A percentile compares a stretch with the other conserved stretches of the same genome.
phyloP scores from a whole-genome alignment of 1,140 invertebrate genomes.

The Hyphantria cunea region DNA sequence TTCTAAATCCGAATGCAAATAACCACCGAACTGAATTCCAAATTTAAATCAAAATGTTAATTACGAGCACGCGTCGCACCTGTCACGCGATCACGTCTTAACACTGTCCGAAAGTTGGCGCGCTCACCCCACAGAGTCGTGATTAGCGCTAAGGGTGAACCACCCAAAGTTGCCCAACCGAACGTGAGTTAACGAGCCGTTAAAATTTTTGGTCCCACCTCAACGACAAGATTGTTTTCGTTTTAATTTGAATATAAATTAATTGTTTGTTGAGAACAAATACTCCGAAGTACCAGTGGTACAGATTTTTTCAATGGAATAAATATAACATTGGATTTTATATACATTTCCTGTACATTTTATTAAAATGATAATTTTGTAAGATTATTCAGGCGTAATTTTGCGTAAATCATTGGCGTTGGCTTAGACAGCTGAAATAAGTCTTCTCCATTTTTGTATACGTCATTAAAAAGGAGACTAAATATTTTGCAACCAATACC shows the following conservation, averaged over 20 bases:
- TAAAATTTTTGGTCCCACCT: slow-evolving; percentile 22
- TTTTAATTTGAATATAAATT: slow-evolving; percentile 15
- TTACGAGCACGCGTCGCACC: slow-evolving; percentile 13
- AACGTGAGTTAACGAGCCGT: slow-evolving; percentile 28
- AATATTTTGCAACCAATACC: no score
- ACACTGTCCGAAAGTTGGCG: slow-evolving; percentile 25
- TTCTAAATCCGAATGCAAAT: slow-evolving; percentile 13
- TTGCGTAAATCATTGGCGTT: no score
- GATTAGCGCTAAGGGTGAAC: slow-evolving; percentile 18
- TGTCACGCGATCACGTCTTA: slow-evolving; percentile 26
- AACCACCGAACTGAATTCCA: slow-evolving; percentile 14
- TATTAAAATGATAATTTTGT: no score
- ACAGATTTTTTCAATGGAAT: no score
- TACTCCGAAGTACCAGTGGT: not conserved
- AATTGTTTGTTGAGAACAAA: slow-evolving; percentile 13
- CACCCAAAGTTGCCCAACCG: slow-evolving; percentile 12
- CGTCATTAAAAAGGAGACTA: no score
- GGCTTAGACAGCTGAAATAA: no score
- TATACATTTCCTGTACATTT: no score
- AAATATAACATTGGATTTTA: no score
- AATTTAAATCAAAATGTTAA: slow-evolving; percentile 28
- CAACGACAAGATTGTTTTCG: slow-evolving; percentile 8
- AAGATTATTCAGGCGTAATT: no score
- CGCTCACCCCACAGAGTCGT: slow-evolving; percentile 16
- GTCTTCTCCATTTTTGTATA: no score